A percentile compares a stretch with the other conserved stretches of the same genome.
Conservation (phyloP, 2,113 vertebrate species). For the Brachyistius frenatus region DNA sequence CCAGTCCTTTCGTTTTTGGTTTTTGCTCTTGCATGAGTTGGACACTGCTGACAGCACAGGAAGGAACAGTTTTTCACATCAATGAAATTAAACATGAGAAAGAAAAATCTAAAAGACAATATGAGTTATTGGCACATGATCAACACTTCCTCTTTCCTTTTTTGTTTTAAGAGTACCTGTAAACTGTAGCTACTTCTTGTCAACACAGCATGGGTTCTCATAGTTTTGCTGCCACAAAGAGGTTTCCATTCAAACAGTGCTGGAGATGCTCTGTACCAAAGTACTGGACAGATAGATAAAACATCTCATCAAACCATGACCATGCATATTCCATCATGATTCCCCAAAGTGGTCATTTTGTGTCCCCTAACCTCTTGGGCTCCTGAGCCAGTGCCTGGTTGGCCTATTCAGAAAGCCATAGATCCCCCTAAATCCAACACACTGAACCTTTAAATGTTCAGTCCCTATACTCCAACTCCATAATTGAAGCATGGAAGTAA, state of each 20-base stretch:
- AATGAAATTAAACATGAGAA: neutral
- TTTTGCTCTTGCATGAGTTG: neutral
- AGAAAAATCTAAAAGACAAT: constrained; percentile 11
- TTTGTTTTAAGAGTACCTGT: neutral
- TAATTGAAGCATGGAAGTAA: no score
- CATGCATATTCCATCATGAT: no score
- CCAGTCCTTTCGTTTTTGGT: neutral
- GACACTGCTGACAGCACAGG: constrained; percentile 16
- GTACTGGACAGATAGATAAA: neutral
- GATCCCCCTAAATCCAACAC: no score
- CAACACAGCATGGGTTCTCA: neutral
- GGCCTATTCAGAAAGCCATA: no score
- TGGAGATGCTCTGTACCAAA: neutral
- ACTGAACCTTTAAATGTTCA: no score
- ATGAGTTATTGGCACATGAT: constrained; percentile 1
- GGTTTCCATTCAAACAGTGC: neutral
- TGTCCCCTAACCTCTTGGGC: no score
- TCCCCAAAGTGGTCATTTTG: no score
- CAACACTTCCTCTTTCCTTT: neutral
- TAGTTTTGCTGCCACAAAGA: neutral
- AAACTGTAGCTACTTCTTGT: neutral
- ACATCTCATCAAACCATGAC: neutral
- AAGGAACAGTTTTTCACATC: constrained; percentile 9
- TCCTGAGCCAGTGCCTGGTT: no score
- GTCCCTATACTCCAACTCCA: no score